Conservation (phyloP, 2,888 invertebrate species). For the Aleiodes alternator region DNA sequence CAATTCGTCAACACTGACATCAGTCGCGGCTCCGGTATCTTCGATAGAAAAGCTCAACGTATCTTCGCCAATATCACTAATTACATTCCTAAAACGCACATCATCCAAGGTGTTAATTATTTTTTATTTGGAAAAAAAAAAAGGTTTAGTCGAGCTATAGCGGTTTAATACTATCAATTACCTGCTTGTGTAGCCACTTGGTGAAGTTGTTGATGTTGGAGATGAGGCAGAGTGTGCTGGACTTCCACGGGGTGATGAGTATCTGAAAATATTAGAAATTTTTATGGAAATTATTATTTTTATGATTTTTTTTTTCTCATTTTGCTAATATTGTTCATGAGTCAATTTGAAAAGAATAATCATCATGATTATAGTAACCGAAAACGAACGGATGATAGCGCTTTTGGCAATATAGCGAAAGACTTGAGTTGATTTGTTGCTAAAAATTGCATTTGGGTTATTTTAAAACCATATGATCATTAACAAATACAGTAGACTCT, state of each 20-base stretch:
- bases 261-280: slow-evolving; percentile 59
- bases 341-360: no score
- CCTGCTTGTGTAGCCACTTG: slow-evolving; percentile 83
- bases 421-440: no score
- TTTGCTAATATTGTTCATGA: no score
- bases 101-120: slow-evolving; percentile 71
- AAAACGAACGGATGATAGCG: no score
- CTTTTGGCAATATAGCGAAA: no score
- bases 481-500: no score
- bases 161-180: slow-evolving; percentile 70
- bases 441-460: no score
- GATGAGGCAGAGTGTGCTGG: slow-evolving; percentile 70
- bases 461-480: no score
- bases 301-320: slow-evolving; percentile 1
- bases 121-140: slow-evolving; percentile 66
- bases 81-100: slow-evolving; percentile 70
- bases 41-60: slow-evolving; percentile 46
- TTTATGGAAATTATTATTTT: no score
- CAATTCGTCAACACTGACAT: not conserved
- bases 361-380: no score
- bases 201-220: slow-evolving; percentile 62
- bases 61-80: slow-evolving; percentile 57
- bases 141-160: slow-evolving; percentile 67
- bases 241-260: slow-evolving; percentile 72
- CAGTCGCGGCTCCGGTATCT: slow-evolving; percentile 15